Evolutionary conservation across 2,113 vertebrate species (phyloP), one percentile per base, ranked within the genome.

Genomic region (Notarius quadriscutis): DNA sequence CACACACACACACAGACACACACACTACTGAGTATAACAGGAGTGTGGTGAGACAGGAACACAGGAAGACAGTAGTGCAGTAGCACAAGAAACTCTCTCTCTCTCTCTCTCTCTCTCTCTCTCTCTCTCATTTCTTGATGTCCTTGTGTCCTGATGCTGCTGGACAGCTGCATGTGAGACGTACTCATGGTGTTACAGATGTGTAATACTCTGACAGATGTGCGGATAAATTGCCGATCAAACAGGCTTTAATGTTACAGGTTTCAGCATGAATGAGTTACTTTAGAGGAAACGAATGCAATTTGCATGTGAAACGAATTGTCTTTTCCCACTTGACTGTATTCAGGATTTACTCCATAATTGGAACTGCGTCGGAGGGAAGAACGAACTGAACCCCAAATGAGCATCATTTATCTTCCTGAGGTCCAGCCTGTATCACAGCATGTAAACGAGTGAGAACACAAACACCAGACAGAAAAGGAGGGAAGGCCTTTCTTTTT

Each of bases 171-270:
- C 12, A 69, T 69, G 14, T 30, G 65, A 27, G n/a, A 67, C 10
- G n/a, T 88, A 7, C 7, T 63, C 8, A 10, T 91, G 90, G 65
- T 90, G 92, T 93, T 94, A 91, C 94, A 94, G 94, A 94, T 90
- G 92, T 91, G 93, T 94, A 92, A 89, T 77, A 58, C 87, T 5
- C 90, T 92, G 93, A 94, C 92, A 95, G 93, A 94, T 90, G 84
- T 72, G 86, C 84, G 7, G 84, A 90, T 94, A 93, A 94, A 94
- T 93, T 93, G 93, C 91, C n/a, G 34, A 85, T 71, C 7, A 34
- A 72, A 9, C 6, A 72, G 30, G 6, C 2, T 72, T 34, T 7
- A 71, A 4, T 2, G 10, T 25, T 25, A 1, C 60, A 25, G 60
- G 60, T 25, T 22, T 63, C 7, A 22, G 7, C 8, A 22, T 4